Evolutionary conservation across 1,140 invertebrate species (phyloP), one percentile per base, ranked within the genome.

Genomic region (Solenopsis fugax): DNA sequence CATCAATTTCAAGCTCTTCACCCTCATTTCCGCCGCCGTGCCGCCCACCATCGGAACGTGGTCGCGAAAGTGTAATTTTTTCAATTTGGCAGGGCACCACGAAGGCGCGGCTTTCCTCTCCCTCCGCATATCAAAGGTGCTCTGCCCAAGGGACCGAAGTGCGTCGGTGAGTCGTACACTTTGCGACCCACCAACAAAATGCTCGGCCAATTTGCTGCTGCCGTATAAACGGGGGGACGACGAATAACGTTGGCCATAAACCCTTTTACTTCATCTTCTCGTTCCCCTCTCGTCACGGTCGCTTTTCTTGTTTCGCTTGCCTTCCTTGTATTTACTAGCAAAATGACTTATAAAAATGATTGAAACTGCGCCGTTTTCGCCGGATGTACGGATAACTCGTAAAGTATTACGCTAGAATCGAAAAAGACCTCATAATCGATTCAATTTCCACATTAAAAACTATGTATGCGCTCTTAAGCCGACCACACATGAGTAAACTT

Each of bases 1-100:
- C 71, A 78, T 82, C 76, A 87, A 84, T 73, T 41, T 62, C 65
- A 77, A 60, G 52, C 29, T 80, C 75, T 88, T 84, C 80, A 56
- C 54, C 24, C 69, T 84, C 69, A 73, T 75, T 84, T 84, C 69
- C 80, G 54, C 9, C 54, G 41, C 21, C 50, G 21, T 21, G 12
- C 24, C 67, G 67, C 80, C 77, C 29, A 58, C n/a, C 69, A 18
- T 84, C 54, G 54, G 73, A 48, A 84, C 41, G 69, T 41, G 41
- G 13, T 41, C 24, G 54, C 80, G 6, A 62, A 73, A 75, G 69
- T 34, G 69, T 84, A 84, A 84, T 73, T 84, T 75, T 84, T 84
- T 84, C 80, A 84, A 84, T 84, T 84, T 84, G 37, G 80, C 41
- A 54, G 58, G 67, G 13, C 24, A 81, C 34, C 21, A 54, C 54